Base-by-base conservation (phyloP, 1,140 invertebrate species). In the Procambarus clarkii region DNA sequence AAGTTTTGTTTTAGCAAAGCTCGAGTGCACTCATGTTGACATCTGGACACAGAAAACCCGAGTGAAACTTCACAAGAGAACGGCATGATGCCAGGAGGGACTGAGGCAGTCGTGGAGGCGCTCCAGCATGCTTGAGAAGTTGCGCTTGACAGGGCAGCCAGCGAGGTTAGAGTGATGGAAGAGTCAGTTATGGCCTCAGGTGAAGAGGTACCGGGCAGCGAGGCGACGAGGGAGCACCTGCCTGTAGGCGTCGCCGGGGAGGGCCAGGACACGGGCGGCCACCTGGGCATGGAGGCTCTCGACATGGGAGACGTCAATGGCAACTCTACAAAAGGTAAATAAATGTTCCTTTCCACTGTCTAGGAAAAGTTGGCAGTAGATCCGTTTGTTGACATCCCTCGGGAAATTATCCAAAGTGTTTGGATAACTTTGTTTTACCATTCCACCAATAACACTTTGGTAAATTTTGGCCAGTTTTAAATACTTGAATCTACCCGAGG, bases 271-370 rank as follows among this genome's bases (percentile, higher is more conserved):
- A n/a, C 24, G 7, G 5, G 0, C 69, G 5, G 24, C n/a, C n/a
- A 74, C 11, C 5, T 21, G 24, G 69, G 7, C 24, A 74, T 74
- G 69, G n/a, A 74, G 0, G 69, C 69, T 5, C 69, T 74, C 0
- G 69, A 74, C 69, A 74, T 74, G 69, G 69, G 69, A 24, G 69
- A 74, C 11, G 69, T 74, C n/a, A 74, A 74, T 74, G 69, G 69
- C 0, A 74, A 74, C 69, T 74, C 69, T 34, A 74, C 69, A 7
- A 74, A 74, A 74, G 69, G 69, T 74, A 74, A 74, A 34, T 2
- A 34, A 74, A 74, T 34, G 34, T 34, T 34, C 34, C 0, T 34
- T 34, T 34, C 34, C 34, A 34, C 34, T 34, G 34, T 34, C 34
- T 34, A 34, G 34, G 34, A 34, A 34, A 34, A 34, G 34, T 34